Conservation (phyloP, 1,140 invertebrate genomes). For the Scylla paramamosain region DNA sequence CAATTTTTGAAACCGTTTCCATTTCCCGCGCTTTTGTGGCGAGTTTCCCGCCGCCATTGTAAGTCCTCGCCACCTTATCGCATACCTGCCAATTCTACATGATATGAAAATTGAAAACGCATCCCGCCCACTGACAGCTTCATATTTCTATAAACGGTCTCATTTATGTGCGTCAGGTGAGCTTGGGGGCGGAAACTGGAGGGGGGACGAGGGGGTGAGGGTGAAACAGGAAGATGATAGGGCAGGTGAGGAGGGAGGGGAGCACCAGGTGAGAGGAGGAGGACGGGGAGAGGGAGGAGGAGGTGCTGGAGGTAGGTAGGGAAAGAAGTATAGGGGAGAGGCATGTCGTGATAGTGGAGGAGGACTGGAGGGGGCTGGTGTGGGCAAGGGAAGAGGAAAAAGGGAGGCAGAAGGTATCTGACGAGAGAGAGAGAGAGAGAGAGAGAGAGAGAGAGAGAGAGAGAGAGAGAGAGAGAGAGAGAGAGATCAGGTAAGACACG, state of each 20-base stretch:
- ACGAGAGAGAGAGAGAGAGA: background rate
- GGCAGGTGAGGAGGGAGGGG: conserved; percentile 21
- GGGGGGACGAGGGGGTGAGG: conserved; percentile 29
- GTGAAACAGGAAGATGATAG: conserved; percentile 54
- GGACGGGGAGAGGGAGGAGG: background rate
- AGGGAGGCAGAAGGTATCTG: background rate
- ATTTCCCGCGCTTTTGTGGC: conserved; percentile 75
- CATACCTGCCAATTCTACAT: conserved; percentile 73
- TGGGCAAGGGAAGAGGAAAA: background rate
- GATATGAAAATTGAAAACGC: conserved; percentile 76
- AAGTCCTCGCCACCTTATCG: conserved; percentile 71
- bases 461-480: background rate
- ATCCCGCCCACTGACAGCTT: conserved; percentile 72
- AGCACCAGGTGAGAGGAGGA: background rate
- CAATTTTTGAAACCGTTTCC: conserved; percentile 75
- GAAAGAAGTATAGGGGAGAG: background rate
- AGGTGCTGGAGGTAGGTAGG: background rate
- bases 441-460: too few species aligned
- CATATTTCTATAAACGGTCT: conserved; percentile 76
- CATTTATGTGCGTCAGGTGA: conserved; percentile 67
- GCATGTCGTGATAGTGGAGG: background rate
- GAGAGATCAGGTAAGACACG: background rate
- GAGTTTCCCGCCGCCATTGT: conserved; percentile 75
- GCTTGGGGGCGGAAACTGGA: conserved; percentile 39
- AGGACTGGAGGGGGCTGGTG: background rate